A percentile compares a stretch with the other conserved stretches of the same genome.
These are phyloP conservation scores for Penaeus chinensis DNA, from an alignment of 1,140 invertebrate genomes.

Conservation along the genomic window DNA sequence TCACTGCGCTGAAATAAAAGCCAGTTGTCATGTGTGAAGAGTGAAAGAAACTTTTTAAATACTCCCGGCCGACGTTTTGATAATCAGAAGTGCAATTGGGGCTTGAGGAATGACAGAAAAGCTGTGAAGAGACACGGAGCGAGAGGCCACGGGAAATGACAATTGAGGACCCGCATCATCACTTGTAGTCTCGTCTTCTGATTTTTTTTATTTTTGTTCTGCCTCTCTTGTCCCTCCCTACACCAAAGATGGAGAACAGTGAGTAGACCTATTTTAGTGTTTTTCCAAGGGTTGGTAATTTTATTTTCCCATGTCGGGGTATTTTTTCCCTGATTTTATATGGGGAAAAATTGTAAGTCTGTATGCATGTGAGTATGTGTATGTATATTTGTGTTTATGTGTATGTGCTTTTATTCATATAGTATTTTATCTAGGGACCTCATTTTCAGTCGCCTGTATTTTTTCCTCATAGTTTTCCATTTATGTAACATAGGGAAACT, in stretches of 20 bases:
- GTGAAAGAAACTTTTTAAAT: slow-evolving; percentile 21
- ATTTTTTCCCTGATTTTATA: no score
- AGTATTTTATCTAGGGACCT: no score
- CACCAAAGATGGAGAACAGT: slow-evolving; percentile 59
- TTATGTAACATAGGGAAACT: no score
- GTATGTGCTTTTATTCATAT: no score
- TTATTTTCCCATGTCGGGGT: no score
- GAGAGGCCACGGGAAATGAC: slow-evolving; percentile 55
- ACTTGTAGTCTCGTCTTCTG: slow-evolving; percentile 47
- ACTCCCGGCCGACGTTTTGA: not conserved
- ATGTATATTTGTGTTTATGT: no score
- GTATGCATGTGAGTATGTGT: no score
- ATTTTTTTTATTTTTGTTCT: slow-evolving; percentile 5
- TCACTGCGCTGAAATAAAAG: slow-evolving; percentile 11
- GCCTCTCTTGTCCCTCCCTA: slow-evolving; percentile 26
- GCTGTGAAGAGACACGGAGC: slow-evolving; percentile 23
- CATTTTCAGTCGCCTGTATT: no score
- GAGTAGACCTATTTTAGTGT: slow-evolving; percentile 14
- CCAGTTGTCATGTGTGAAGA: not conserved
- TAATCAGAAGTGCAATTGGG: not conserved
- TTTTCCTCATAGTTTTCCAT: no score
- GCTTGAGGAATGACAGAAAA: slow-evolving; percentile 14
- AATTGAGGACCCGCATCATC: slow-evolving; percentile 58
- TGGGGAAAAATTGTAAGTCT: no score
- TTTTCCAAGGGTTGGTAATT: no score